These are phyloP conservation scores for Caprella mutica DNA, from an alignment of 2,888 invertebrate species.

Conservation along the genomic window DNA sequence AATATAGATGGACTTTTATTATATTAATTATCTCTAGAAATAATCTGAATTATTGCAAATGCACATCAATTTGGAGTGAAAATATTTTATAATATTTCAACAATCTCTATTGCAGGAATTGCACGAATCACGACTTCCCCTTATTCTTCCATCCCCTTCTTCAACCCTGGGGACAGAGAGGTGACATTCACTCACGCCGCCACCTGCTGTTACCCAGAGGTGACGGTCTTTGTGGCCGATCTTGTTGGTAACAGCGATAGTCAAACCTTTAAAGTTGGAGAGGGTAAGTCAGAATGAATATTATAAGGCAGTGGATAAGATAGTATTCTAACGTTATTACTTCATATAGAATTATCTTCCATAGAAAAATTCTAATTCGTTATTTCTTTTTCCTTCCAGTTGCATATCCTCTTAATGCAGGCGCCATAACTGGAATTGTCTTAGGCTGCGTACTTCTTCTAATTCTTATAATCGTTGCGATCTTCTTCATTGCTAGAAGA, in stretches of 20 bases:
- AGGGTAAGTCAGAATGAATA: neutral
- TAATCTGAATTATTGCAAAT: too few species aligned
- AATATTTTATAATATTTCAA: too few species aligned
- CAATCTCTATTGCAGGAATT: too few species aligned
- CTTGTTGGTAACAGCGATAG: neutral
- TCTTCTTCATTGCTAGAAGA: neutral
- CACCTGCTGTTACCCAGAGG: constrained; percentile 8
- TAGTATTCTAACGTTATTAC: neutral
- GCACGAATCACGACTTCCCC: neutral
- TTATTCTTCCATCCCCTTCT: neutral
- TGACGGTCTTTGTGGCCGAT: constrained; percentile 4
- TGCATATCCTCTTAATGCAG: too few species aligned
- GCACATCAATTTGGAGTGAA: too few species aligned
- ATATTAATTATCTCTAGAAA: too few species aligned
- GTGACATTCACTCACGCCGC: neutral
- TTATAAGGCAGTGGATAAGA: neutral
- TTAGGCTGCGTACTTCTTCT: neutral
- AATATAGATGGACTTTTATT: too few species aligned
- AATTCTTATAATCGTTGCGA: neutral
- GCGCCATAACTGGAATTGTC: constrained; percentile 5
- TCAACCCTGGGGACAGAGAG: neutral
- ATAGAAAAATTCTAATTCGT: too few species aligned
- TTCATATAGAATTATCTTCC: too few species aligned
- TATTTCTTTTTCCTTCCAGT: too few species aligned
- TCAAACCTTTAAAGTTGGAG: neutral